Evolutionary conservation across 2,113 vertebrate genomes (phyloP).

Genomic region (Brachypodius melanocephalos): DNA sequence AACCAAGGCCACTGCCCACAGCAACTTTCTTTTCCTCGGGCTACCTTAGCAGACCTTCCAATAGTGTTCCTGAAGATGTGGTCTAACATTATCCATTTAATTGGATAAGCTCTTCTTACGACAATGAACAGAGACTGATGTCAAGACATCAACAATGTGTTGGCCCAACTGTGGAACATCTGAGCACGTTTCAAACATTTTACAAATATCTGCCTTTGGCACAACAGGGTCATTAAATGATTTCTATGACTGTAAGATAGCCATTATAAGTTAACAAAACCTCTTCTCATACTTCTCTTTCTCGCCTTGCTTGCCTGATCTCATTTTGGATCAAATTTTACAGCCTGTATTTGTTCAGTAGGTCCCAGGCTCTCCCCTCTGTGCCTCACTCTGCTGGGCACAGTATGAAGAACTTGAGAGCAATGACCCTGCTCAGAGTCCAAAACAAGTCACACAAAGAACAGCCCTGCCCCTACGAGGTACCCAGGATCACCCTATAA

Average conservation of each 20-base stretch:
- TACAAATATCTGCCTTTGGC: background rate
- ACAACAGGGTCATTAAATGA: background rate
- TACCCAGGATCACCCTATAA: background rate
- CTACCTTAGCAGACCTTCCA: background rate
- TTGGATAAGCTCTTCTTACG: background rate
- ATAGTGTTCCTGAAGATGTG: background rate
- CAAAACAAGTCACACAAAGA: background rate
- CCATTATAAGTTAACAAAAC: background rate
- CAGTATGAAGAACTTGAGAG: background rate
- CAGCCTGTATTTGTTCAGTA: background rate
- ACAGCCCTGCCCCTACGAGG: background rate
- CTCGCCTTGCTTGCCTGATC: background rate
- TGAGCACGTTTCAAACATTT: background rate
- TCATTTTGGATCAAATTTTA: background rate
- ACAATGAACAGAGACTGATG: background rate
- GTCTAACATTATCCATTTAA: background rate
- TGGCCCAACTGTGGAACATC: background rate
- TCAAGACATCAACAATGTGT: background rate
- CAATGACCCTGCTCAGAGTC: background rate
- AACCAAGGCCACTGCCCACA: background rate
- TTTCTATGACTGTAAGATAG: background rate
- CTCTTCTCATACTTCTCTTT: background rate
- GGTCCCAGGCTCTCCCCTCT: background rate
- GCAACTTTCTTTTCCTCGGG: background rate
- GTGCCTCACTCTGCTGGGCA: background rate